Base-by-base conservation (phyloP, 2,888 invertebrate species). In the Phalera bucephala region DNA sequence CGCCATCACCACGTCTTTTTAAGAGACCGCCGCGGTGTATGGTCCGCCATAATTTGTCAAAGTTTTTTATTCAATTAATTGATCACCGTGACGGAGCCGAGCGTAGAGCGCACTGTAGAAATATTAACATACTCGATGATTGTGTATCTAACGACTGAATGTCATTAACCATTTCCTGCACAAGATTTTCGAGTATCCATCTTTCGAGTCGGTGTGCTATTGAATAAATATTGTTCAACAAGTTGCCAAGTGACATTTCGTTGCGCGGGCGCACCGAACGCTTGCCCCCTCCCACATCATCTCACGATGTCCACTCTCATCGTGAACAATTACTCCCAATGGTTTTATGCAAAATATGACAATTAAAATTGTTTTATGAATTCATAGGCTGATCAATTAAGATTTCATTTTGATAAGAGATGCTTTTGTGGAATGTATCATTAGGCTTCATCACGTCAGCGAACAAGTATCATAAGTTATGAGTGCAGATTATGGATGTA, bases 161-260 rank as follows among this genome's bases (percentile, higher is more conserved):
- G 83, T 82, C 83, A 80, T 85, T 84, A 85, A 79, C 72, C 63
- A 77, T 84, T 82, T 84, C 80, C 80, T 77, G 80, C 74, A 73
- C 66, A 72, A 81, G 80, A 70, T 79, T 67, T 72, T 84, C 75
- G 72, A 86, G 84, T 82, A 78, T 73, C 66, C 74, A 72, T 78
- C 75, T 74, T 72, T 78, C 70, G 72, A 80, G 75, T 67, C 67
- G 59, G 67, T 77, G 66, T 67, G 70, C 74, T 70, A 80, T 86
- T 86, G 82, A 84, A 85, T 83, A 86, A 87, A 87, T 79, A 87
- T 82, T 83, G 80, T 84, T 78, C 62, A 75, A 83, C 75, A 80
- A 82, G 79, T 81, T 72, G 76, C 79, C 82, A 76, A 85, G 84
- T 84, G 84, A 86, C 84, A 86, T 86, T 83, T 79, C 69, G 75